Percentiles rank a stretch among this genome's conserved stretches.
These are phyloP conservation scores for Portevinia maculata DNA, from an alignment of 2,888 invertebrate species.

Conservation along the genomic window DNA sequence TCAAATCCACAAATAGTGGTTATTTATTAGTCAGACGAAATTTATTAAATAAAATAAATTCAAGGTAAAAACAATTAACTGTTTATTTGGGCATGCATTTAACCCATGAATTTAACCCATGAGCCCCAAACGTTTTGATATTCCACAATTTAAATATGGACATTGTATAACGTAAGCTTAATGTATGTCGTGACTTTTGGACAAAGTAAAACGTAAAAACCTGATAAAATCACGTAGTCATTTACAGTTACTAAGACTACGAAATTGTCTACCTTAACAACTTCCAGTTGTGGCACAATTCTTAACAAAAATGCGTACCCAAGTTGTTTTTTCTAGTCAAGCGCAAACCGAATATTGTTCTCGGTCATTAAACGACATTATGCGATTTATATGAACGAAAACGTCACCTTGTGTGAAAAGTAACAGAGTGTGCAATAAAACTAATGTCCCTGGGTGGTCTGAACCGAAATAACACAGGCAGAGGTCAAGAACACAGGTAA, in stretches of 20 bases:
- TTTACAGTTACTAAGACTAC: slow-evolving; percentile 3
- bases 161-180: background rate
- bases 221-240: slow-evolving; percentile 14
- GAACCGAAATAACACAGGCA: slow-evolving; percentile 43
- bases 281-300: slow-evolving; percentile 19
- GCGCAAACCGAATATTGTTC: slow-evolving; percentile 10
- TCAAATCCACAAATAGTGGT: no score
- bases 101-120: no score
- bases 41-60: no score
- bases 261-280: slow-evolving; percentile 8
- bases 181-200: background rate
- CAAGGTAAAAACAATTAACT: no score
- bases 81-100: no score
- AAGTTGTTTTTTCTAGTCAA: slow-evolving; percentile 6
- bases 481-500: slow-evolving; percentile 50
- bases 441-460: slow-evolving; percentile 51
- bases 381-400: slow-evolving; percentile 51
- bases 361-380: slow-evolving; percentile 42
- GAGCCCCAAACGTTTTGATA: background rate
- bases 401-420: slow-evolving; percentile 38
- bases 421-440: slow-evolving; percentile 34
- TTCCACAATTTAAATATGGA: background rate
- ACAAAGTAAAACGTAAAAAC: background rate
- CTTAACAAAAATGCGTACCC: background rate
- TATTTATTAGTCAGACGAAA: background rate